These are phyloP conservation scores for Samia ricini DNA, from an alignment of 1,140 invertebrate species.

Conservation along the genomic window DNA sequence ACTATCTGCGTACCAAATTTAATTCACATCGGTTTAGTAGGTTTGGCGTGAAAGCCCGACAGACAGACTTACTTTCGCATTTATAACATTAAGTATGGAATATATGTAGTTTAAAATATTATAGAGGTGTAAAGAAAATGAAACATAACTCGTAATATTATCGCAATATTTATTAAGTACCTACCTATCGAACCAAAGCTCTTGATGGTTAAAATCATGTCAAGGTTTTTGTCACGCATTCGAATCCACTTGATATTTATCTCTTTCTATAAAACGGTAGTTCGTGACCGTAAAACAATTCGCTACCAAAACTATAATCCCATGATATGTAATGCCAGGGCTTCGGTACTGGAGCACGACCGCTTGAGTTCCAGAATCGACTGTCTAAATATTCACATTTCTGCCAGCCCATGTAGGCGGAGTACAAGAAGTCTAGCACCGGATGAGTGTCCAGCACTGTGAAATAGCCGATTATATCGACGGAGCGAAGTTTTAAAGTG, in stretches of 20 bases:
- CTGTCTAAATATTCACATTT: conserved; percentile 28
- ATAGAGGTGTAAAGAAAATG: too few species aligned
- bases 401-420: conserved; percentile 26
- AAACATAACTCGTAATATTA: too few species aligned
- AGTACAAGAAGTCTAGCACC: conserved; percentile 39
- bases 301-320: not conserved
- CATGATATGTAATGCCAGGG: conserved; percentile 7
- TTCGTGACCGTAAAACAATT: not conserved
- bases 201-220: too few species aligned
- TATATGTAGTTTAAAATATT: too few species aligned
- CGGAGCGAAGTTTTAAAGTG: conserved; percentile 34
- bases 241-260: not conserved
- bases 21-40: too few species aligned
- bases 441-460: conserved; percentile 32
- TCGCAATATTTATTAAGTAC: too few species aligned
- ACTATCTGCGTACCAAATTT: too few species aligned
- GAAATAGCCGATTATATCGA: conserved; percentile 35
- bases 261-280: conserved; percentile 3
- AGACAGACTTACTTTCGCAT: too few species aligned
- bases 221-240: too few species aligned
- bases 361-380: conserved; percentile 31
- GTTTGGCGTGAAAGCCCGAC: too few species aligned
- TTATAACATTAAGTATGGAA: too few species aligned
- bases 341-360: conserved; percentile 20
- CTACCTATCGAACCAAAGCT: too few species aligned